Evolutionary conservation across 2,888 invertebrate species (phyloP), one percentile per base, ranked within the genome.

Genomic region (Abrostola triplasia): DNA sequence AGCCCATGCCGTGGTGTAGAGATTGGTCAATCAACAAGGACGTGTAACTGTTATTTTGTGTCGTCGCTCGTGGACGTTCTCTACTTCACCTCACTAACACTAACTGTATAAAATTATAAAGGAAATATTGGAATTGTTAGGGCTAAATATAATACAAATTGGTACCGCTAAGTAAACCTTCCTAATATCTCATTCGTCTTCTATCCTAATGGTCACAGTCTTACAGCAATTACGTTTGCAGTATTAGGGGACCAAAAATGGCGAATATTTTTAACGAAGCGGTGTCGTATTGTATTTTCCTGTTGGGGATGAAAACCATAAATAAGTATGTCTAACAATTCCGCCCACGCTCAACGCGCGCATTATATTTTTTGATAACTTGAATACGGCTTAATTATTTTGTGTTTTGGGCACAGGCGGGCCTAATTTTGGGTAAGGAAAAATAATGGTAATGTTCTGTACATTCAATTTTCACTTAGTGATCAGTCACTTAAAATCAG

Each of bases 351-450:
- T 44, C 12, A 24, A 24, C 24, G 44, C 44, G 12, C 44, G 12
- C 44, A 44, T 44, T 47, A 24, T 47, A 47, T 47, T 47, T 47
- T 47, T 47, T 47, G 13, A 47, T 47, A 47, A 47, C 44, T 47
- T 47, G 24, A 47, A 47, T 47, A 24, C 44, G 13, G 44, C 24
- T 47, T 47, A 47, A 47, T 47, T 47, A 60, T 36, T 37, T 37
- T 42, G 38, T 42, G 35, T 55, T 36, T 24, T 10, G 38, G 35
- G 24, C 12, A 35, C 10, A 10, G n/a, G 24, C 35, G 9, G 49
- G 24, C 24, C 12, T 51, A 37, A 40, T 50, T 47, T 47, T 13
- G 44, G 13, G 44, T 13, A 47, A 13, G 9, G 24, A 47, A 47
- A 47, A 9, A 13, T 24, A 13, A 9, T 47, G 13, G 24, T 47